Base-by-base conservation (phyloP, 2,797 vertebrate species). In the Meda fulgida region DNA sequence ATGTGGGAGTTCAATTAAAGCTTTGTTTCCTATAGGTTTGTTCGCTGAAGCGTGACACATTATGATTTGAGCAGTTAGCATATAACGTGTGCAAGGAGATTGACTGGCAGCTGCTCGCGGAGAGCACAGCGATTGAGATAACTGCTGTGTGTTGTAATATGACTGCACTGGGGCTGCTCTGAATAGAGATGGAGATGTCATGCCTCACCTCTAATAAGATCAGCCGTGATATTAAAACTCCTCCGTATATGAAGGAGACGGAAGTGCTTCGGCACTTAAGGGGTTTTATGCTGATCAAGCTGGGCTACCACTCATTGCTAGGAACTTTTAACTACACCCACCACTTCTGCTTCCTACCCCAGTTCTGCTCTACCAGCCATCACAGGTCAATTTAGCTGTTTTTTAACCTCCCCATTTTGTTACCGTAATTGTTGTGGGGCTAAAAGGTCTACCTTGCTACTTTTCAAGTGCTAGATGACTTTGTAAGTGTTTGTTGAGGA, bases 191-290 rank as follows among this genome's bases (percentile, higher is more conserved):
- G 36, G 58, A 83, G 82, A 87, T 87, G 84, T 81, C 84, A 83
- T 81, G 85, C 81, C 78, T 86, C 78, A 87, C 81, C 86, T 88
- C 83, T 84, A 87, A 89, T 87, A 79, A 88, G 84, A 86, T 87
- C 83, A 78, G 71, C 26, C 19, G 46, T 67, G 75, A 83, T 87
- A 89, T 88, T 89, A 87, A 87, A 88, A 84, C 87, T 81, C 88
- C 87, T 88, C 78, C 75, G 58, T 81, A 84, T 69, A 66, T 81
- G 69, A 87, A 82, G 76, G 67, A 80, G 75, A 80, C 16, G 75
- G 31, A 78, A 77, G 43, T 75, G 67, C 43, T 72, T n/a, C 34
- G 9, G 36, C 53, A 29, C 80, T 84, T 82, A 78, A 86, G 19
- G 51, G 63, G 81, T 40, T 87, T 79, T 77, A 84, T 84, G 63